Base-by-base conservation (phyloP, 2,113 vertebrate species). In the Esox niger region DNA sequence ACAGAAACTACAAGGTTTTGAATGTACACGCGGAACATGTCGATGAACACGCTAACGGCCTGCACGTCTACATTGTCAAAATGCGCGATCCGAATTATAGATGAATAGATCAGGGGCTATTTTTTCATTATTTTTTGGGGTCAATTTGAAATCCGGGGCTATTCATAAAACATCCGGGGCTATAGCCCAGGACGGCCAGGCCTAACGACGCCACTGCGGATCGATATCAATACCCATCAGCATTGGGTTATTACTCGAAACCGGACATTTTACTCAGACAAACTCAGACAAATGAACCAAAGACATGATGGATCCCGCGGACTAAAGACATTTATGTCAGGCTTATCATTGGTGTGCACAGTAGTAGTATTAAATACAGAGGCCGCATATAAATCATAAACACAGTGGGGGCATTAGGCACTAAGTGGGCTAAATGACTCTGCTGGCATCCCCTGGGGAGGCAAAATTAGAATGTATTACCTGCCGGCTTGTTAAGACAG, bases 211-310 rank as follows among this genome's bases (percentile, higher is more conserved):
- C n/a, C n/a, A n/a, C n/a, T n/a, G n/a, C 21, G 27, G 58, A 71
- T 69, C 56, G 54, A 65, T 69, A 30, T 31, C 56, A 64, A 80
- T 67, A 71, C 6, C 73, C 29, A 70, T 58, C 61, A 71, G 52
- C 54, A 63, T 21, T 31, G 49, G 30, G 26, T 69, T 52, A 70
- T 69, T 46, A 75, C 58, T 73, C 68, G n/a, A 78, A 71, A 72
- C 13, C 62, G 52, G 17, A 26, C 30, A 60, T 57, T 82, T 71
- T 61, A 79, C 60, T 30, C 43, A 31, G 15, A 30, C 8, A 65
- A 54, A 32, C 60, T 30, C 43, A 31, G 15, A 30, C 8, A 65
- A 54, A 32, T 32, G 4, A 21, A 29, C 15, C 30, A 62, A 52
- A 67, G 70, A 76, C 66, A 13, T 6, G n/a, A 52, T 26, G 55